A percentile compares a stretch with the other conserved stretches of the same genome.
Conservation (phyloP, 1,140 invertebrate species). For the Caenorhabditis latens region DNA sequence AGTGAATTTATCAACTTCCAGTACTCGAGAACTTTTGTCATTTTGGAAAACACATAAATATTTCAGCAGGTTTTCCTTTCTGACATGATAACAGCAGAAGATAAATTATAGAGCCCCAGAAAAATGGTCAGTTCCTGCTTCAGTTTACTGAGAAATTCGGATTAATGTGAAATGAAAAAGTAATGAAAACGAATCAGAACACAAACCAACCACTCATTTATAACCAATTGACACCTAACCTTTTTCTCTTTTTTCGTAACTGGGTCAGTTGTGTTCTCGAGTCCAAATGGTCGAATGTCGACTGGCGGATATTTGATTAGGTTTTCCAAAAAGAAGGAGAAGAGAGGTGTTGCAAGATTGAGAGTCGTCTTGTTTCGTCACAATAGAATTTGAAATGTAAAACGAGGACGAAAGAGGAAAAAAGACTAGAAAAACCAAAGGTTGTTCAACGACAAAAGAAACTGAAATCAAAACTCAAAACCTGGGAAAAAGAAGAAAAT, state of each 20-base stretch:
- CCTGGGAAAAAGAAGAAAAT: neutral
- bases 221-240: neutral
- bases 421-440: conserved; percentile 1
- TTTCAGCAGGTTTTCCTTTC: too few species aligned
- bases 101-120: too few species aligned
- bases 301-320: conserved; percentile 11
- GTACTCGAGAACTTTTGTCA: too few species aligned
- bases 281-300: conserved; percentile 4
- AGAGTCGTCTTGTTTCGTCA: conserved; percentile 46
- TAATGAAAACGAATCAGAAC: too few species aligned
- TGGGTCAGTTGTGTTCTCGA: neutral
- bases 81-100: too few species aligned
- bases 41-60: too few species aligned
- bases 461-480: conserved; percentile 23
- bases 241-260: neutral
- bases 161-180: too few species aligned
- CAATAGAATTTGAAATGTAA: conserved; percentile 50
- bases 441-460: conserved; percentile 15
- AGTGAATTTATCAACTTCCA: too few species aligned
- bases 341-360: conserved; percentile 43
- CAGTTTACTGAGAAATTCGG: too few species aligned
- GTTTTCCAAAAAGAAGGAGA: neutral
- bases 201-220: too few species aligned
- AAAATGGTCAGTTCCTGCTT: too few species aligned
- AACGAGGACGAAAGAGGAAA: conserved; percentile 5